Conservation (phyloP, 2,888 invertebrate genomes). For the Agrenia bidenticulata region DNA sequence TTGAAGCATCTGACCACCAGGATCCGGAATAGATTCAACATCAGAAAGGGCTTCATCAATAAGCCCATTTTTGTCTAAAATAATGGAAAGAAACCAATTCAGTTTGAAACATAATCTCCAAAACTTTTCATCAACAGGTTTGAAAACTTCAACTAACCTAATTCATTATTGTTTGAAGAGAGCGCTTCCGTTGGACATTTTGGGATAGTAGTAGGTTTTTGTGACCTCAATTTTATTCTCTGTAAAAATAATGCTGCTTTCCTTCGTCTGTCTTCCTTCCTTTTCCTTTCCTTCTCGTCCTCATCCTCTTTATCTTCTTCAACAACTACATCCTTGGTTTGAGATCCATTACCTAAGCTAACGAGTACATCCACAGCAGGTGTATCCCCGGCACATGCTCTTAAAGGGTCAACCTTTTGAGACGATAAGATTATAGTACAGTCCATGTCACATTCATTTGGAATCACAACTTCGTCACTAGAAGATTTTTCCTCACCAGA, state of each 20-base stretch:
- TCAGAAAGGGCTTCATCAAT: conserved; percentile 2
- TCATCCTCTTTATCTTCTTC: conserved; percentile 14
- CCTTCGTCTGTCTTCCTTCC: conserved; percentile 43
- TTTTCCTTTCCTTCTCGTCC: conserved; percentile 28
- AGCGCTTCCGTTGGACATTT: neutral
- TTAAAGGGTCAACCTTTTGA: conserved; percentile 18
- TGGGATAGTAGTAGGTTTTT: neutral
- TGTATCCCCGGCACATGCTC: conserved; percentile 5
- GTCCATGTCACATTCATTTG: too few relatives aligned
- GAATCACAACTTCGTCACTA: too few relatives aligned
- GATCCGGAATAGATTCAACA: conserved; percentile 23
- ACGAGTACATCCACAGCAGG: neutral
- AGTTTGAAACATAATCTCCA: neutral
- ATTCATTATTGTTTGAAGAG: neutral
- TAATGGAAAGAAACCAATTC: neutral
- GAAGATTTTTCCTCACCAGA: neutral
- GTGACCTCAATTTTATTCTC: conserved; percentile 37
- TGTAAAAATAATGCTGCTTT: conserved; percentile 51
- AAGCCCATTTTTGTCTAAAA: neutral
- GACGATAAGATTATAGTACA: too few relatives aligned
- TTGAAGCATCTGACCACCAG: neutral
- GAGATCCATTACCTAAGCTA: neutral
- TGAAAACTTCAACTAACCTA: conserved; percentile 8
- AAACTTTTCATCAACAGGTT: neutral
- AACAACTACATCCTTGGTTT: conserved; percentile 17